Conservation (phyloP, 2,888 invertebrate species). For the Cheilosia impressa region DNA sequence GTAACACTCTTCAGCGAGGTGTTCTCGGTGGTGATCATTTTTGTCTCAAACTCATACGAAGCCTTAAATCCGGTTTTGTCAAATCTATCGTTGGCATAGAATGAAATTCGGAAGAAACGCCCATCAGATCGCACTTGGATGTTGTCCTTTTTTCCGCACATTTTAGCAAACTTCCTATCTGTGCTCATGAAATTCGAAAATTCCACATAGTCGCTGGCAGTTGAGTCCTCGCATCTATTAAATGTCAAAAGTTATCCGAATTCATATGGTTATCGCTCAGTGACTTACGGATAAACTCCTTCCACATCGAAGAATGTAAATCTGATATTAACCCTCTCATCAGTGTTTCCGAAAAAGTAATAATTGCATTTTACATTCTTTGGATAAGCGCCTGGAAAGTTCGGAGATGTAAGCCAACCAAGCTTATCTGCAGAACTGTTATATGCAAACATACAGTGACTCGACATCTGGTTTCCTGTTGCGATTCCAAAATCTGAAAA, state of each 20-base stretch:
- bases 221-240: slow-evolving; percentile 92
- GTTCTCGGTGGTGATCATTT: slow-evolving; percentile 81
- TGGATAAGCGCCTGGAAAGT: slow-evolving; percentile 95
- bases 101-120: slow-evolving; percentile 97
- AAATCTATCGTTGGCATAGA: slow-evolving; percentile 95
- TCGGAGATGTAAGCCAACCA: slow-evolving; percentile 93
- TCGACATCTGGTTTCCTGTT: slow-evolving; percentile 90
- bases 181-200: slow-evolving; percentile 97
- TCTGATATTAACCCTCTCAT: slow-evolving; percentile 91
- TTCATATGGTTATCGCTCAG: slow-evolving; percentile 16
- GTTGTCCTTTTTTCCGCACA: slow-evolving; percentile 90
- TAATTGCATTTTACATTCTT: slow-evolving; percentile 96
- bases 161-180: slow-evolving; percentile 94
- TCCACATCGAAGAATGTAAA: slow-evolving; percentile 97
- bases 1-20: slow-evolving; percentile 78
- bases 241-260: not conserved
- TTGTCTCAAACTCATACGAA: slow-evolving; percentile 92
- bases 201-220: slow-evolving; percentile 97
- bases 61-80: slow-evolving; percentile 98
- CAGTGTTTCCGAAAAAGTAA: slow-evolving; percentile 92
- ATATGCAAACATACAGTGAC: slow-evolving; percentile 94
- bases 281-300: slow-evolving; percentile 95
- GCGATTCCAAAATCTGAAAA: slow-evolving; percentile 94
- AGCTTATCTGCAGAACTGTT: slow-evolving; percentile 91
- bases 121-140: slow-evolving; percentile 94